Percentiles rank a stretch among this genome's conserved stretches.
phyloP scores from a whole-genome alignment of 2,888 invertebrate species.

The Tetranychus piercei region DNA sequence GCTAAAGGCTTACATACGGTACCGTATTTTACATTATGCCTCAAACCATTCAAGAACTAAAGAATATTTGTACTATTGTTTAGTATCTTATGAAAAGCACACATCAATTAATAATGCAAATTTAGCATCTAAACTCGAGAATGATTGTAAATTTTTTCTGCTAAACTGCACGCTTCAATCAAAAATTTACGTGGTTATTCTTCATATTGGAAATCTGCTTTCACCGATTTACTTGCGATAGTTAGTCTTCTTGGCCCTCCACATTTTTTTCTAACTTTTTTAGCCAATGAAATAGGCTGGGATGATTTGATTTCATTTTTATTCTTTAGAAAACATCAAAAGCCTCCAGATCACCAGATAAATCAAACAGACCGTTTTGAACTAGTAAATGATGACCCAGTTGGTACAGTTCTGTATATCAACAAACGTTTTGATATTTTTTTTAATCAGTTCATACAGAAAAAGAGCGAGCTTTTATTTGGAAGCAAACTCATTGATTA shows the following conservation, averaged over 20 bases:
- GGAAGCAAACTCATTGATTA: background rate
- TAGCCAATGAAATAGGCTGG: background rate
- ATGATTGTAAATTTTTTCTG: background rate
- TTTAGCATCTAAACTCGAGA: background rate
- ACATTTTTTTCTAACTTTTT: background rate
- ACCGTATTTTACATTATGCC: background rate
- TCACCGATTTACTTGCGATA: background rate
- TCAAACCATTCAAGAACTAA: background rate
- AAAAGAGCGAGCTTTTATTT: background rate
- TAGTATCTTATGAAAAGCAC: background rate
- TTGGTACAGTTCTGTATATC: background rate
- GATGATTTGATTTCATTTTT: background rate
- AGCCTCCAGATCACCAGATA: no score
- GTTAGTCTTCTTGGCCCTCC: background rate
- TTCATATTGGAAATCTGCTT: background rate
- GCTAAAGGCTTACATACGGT: background rate
- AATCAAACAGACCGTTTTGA: background rate
- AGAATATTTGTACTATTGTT: background rate
- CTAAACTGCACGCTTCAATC: background rate
- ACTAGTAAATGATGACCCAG: background rate
- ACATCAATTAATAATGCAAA: background rate
- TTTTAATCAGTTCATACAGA: background rate
- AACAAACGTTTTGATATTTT: background rate
- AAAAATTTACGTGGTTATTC: background rate
- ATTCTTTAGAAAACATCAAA: background rate